Conservation (phyloP, 2,113 vertebrate species). For the Hypomesus transpacificus region DNA sequence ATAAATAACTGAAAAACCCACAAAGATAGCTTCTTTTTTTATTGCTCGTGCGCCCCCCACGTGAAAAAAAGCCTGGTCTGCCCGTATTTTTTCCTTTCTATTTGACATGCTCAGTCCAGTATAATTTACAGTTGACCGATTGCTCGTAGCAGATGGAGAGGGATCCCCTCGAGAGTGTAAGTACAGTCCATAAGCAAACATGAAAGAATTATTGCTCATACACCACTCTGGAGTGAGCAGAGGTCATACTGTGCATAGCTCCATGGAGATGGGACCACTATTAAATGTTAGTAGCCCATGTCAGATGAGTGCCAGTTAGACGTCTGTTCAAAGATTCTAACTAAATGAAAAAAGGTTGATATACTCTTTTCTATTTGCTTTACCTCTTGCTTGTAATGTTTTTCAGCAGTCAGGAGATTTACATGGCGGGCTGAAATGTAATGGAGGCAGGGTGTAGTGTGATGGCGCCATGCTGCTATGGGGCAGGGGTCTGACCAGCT, state of each 20-base stretch:
- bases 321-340: too few species aligned
- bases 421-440: neutral
- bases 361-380: too few species aligned
- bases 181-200: slow-evolving; percentile 34
- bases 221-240: slow-evolving; percentile 14
- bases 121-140: slow-evolving; percentile 26
- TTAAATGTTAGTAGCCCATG: too few species aligned
- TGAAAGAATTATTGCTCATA: slow-evolving; percentile 22
- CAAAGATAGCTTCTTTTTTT: too few species aligned
- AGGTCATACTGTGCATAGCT: neutral
- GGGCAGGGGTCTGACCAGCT: neutral
- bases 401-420: neutral
- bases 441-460: neutral
- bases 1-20: too few species aligned
- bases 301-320: too few species aligned
- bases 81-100: neutral
- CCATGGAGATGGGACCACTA: too few species aligned
- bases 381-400: neutral
- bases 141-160: slow-evolving; percentile 13
- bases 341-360: too few species aligned
- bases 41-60: too few species aligned
- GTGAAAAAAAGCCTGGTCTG: too few species aligned
- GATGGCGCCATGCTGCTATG: neutral
- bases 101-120: neutral
- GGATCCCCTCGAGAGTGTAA: slow-evolving; percentile 14